phyloP scores from a whole-genome alignment of 2,888 invertebrate species.

The Stenchaetothrips biformis region DNA sequence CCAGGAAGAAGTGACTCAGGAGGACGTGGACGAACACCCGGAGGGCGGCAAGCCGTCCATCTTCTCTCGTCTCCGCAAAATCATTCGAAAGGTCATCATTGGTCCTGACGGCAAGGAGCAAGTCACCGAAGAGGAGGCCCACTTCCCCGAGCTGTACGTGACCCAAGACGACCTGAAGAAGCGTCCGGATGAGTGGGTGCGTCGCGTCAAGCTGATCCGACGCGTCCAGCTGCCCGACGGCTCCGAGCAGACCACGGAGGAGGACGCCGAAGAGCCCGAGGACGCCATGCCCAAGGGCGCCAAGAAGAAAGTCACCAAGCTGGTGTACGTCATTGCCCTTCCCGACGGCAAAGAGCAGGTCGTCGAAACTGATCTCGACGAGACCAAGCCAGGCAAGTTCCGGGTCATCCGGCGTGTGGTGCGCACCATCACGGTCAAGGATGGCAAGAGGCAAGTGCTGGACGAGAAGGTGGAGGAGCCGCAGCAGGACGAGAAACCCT shows the following conservation, averaged over 20 bases:
- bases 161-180: not conserved
- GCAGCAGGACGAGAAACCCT: not conserved
- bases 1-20: not conserved
- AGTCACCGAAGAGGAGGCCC: not conserved
- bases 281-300: not conserved
- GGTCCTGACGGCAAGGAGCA: not conserved
- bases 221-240: not conserved
- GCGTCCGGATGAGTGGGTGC: not conserved
- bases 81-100: not conserved
- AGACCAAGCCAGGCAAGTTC: not conserved
- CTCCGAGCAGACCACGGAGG: not conserved
- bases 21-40: not conserved
- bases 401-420: not conserved
- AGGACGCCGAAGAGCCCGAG: not conserved
- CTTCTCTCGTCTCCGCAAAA: not conserved
- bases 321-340: not conserved
- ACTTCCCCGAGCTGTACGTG: not conserved
- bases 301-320: not conserved
- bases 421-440: not conserved
- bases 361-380: not conserved
- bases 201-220: not conserved
- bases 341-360: not conserved
- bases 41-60: not conserved
- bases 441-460: not conserved
- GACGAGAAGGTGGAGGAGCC: conserved; percentile 1